Percentiles rank a stretch among this genome's conserved stretches.
Conservation (phyloP, 2,888 invertebrate genomes). For the Boloria selene region DNA sequence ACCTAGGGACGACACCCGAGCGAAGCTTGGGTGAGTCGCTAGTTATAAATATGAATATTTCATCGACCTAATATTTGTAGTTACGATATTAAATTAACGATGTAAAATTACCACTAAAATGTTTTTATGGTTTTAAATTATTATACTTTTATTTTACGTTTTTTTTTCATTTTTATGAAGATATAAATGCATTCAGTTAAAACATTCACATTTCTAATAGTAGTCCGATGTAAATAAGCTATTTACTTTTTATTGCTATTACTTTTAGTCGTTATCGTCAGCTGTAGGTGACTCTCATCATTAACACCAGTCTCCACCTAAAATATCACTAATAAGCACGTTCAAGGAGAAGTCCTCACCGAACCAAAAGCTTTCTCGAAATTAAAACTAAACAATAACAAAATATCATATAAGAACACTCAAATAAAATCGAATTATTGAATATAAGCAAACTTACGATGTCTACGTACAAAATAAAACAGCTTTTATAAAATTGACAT, state of each 20-base stretch:
- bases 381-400: slow-evolving; percentile 7
- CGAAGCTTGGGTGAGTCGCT: too few relatives aligned
- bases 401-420: slow-evolving; percentile 24
- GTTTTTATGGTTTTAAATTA: too few relatives aligned
- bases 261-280: slow-evolving; percentile 56
- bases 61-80: too few relatives aligned
- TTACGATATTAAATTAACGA: too few relatives aligned
- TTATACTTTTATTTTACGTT: too few relatives aligned
- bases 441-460: slow-evolving; percentile 21
- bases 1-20: too few relatives aligned
- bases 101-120: too few relatives aligned
- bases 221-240: neutral
- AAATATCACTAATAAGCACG: slow-evolving; percentile 12
- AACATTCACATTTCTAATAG: too few relatives aligned
- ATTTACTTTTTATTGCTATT: slow-evolving; percentile 34
- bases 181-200: too few relatives aligned
- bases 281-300: slow-evolving; percentile 65
- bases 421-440: slow-evolving; percentile 20
- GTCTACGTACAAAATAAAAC: slow-evolving; percentile 21
- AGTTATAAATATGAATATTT: too few relatives aligned
- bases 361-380: slow-evolving; percentile 2
- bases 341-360: slow-evolving; percentile 7
- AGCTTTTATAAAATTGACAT: slow-evolving; percentile 31
- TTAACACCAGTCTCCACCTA: slow-evolving; percentile 53
- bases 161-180: too few relatives aligned